Conservation (phyloP, 2,888 invertebrate genomes). For the Psylliodes chrysocephalus region DNA sequence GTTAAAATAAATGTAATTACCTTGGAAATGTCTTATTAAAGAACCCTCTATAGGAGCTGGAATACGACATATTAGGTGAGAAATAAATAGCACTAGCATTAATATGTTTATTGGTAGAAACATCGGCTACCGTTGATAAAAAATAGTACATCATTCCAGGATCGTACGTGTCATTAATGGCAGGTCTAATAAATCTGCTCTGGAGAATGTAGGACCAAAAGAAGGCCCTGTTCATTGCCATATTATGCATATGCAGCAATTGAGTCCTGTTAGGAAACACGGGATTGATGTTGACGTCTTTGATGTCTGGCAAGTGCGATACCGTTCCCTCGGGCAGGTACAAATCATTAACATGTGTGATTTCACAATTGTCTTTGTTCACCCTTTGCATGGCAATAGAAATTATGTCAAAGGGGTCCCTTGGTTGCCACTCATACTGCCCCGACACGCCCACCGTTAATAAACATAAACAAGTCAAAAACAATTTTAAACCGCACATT, state of each 20-base stretch:
- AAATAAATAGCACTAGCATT: slow-evolving; percentile 95
- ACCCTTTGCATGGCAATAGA: slow-evolving; percentile 85
- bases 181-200: slow-evolving; percentile 87
- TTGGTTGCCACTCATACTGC: slow-evolving; percentile 92
- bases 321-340: slow-evolving; percentile 86
- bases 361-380: slow-evolving; percentile 87
- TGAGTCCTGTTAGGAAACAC: slow-evolving; percentile 95
- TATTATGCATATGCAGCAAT: slow-evolving; percentile 91
- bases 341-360: slow-evolving; percentile 85
- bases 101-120: slow-evolving; percentile 90
- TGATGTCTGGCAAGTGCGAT: slow-evolving; percentile 92
- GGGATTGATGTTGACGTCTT: slow-evolving; percentile 93
- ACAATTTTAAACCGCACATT: slow-evolving; percentile 12
- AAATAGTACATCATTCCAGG: slow-evolving; percentile 99
- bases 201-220: slow-evolving; percentile 96
- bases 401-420: slow-evolving; percentile 91
- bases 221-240: slow-evolving; percentile 95
- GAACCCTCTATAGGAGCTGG: slow-evolving; percentile 93
- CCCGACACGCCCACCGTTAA: slow-evolving; percentile 69
- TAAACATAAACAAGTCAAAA: slow-evolving; percentile 8
- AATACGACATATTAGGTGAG: slow-evolving; percentile 92
- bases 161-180: slow-evolving; percentile 92
- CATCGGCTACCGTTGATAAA: slow-evolving; percentile 93
- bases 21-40: slow-evolving; percentile 93
- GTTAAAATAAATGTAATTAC: too few relatives aligned